Conservation (phyloP, 2,888 invertebrate species). For the Calliscelio sp. region DNA sequence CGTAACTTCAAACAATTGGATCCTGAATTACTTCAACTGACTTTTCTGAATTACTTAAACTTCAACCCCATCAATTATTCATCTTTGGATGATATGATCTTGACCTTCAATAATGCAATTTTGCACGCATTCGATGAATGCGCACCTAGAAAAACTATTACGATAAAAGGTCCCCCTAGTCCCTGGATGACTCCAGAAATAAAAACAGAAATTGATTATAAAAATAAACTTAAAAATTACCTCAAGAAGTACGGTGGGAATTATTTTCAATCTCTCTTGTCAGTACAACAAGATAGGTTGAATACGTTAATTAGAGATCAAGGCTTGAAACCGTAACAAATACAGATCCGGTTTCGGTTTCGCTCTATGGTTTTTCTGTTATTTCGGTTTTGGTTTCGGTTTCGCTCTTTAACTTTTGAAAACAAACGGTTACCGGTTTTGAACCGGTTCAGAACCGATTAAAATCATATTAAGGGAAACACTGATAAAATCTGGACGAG, state of each 20-base stretch:
- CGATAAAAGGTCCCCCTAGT: background rate
- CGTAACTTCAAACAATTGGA: background rate
- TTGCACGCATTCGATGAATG: background rate
- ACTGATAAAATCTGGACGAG: too few relatives aligned
- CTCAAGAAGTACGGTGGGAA: background rate
- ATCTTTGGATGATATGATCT: background rate
- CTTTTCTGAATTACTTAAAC: background rate
- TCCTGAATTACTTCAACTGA: background rate
- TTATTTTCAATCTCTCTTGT: background rate
- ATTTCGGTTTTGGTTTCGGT: too few relatives aligned
- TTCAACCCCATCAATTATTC: background rate
- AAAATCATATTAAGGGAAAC: too few relatives aligned
- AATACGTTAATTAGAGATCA: too few relatives aligned
- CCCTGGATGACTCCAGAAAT: background rate
- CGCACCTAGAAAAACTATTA: background rate
- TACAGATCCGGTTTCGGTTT: too few relatives aligned
- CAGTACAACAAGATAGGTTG: too few relatives aligned
- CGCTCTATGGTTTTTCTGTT: too few relatives aligned
- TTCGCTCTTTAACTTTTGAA: too few relatives aligned
- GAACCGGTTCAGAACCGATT: too few relatives aligned
- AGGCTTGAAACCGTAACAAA: too few relatives aligned
- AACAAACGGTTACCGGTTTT: too few relatives aligned
- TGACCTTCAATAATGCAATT: too few relatives aligned
- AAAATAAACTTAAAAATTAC: conserved; percentile 4
- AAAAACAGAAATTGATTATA: background rate